phyloP scores from a whole-genome alignment of 2,888 invertebrate species.

The Drosophila demipolita region DNA sequence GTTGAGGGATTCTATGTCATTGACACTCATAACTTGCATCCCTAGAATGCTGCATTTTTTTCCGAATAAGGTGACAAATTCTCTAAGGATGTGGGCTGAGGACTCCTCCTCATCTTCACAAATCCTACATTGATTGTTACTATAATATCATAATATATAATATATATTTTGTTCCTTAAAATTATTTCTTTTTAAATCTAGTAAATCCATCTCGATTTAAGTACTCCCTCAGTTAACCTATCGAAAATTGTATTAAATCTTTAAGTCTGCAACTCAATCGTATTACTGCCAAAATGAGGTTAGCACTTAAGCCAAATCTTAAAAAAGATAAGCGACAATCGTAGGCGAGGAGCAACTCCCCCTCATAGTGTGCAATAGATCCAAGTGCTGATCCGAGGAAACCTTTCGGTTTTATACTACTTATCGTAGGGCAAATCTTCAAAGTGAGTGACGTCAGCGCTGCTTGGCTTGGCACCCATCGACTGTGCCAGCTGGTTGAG shows the following conservation, averaged over 20 bases:
- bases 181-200: not conserved
- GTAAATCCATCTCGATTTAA: not conserved
- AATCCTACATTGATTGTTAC: too few species aligned
- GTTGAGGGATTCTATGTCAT: too few species aligned
- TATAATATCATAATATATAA: too few species aligned
- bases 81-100: too few species aligned
- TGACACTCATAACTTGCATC: too few species aligned
- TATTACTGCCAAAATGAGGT: not conserved
- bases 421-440: constrained; percentile 52
- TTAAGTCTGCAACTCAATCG: not conserved
- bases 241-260: not conserved
- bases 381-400: constrained; percentile 31
- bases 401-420: constrained; percentile 27
- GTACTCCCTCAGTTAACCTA: too few species aligned
- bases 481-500: constrained; percentile 58
- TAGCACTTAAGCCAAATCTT: not conserved
- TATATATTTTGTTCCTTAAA: too few species aligned
- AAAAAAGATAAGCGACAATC: not conserved
- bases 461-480: constrained; percentile 33
- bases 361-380: not conserved
- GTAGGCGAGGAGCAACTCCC: not conserved
- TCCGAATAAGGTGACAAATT: too few species aligned
- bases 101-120: too few species aligned
- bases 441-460: constrained; percentile 54
- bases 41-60: too few species aligned